phyloP scores from a whole-genome alignment of 2,888 invertebrate species.

The Phania funesta region DNA sequence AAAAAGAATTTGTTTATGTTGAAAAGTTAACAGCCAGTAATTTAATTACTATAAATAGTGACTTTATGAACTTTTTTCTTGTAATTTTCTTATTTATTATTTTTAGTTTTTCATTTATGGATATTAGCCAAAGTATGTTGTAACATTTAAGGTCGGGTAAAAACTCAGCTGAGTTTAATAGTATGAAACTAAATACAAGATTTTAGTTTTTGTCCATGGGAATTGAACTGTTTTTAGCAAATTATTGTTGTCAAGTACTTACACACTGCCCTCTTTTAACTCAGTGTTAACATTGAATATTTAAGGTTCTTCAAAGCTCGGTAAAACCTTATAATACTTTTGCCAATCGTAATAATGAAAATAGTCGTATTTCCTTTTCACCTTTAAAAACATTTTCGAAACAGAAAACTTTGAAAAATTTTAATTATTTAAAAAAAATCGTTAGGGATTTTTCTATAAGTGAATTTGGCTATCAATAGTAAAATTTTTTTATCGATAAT shows the following conservation, averaged over 20 bases:
- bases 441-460: no score
- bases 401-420: no score
- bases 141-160: neutral
- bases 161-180: neutral
- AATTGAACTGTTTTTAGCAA: constrained; percentile 22
- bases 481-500: no score
- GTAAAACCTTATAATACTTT: neutral
- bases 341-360: no score
- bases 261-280: neutral
- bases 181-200: neutral
- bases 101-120: neutral
- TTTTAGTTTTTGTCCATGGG: neutral
- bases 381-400: no score
- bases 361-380: no score
- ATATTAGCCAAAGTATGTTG: constrained; percentile 19
- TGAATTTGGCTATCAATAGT: no score
- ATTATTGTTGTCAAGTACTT: constrained; percentile 8
- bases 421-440: no score
- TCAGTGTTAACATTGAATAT: neutral
- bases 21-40: constrained; percentile 65
- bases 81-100: neutral
- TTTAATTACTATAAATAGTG: constrained; percentile 67
- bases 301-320: neutral
- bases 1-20: constrained; percentile 65
- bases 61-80: constrained; percentile 58